Evolutionary conservation across 2,113 vertebrate species (phyloP).

Genomic region (Psephotus haematonotus): DNA sequence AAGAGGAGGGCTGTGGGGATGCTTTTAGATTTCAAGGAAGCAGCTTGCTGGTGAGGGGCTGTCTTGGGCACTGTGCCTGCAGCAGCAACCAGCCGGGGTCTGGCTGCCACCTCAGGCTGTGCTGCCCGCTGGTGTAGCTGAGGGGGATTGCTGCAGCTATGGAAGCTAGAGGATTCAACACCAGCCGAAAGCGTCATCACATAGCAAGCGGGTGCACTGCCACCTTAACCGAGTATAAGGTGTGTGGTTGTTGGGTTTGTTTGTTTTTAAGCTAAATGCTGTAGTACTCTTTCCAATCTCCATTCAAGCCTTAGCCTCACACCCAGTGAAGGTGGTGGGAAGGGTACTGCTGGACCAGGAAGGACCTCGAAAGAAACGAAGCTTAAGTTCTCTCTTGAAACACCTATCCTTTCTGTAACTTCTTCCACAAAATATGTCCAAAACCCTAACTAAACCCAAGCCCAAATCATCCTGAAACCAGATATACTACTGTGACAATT

Average conservation of each 20-base stretch:
- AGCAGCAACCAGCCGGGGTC: too few relatives aligned
- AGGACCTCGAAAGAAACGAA: not conserved
- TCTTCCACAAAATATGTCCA: not conserved
- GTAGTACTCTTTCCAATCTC: not conserved
- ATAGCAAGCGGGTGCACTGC: rapidly evolving
- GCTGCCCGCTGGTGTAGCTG: not conserved
- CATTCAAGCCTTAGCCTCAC: rapidly evolving
- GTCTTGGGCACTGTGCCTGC: rapidly evolving
- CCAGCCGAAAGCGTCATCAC: rapidly evolving
- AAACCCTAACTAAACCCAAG: not conserved
- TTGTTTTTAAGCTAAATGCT: not conserved
- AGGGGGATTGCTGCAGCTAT: rapidly evolving
- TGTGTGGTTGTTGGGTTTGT: rapidly evolving
- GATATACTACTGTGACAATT: not conserved
- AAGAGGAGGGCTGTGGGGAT: rapidly evolving
- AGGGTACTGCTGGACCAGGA: too few relatives aligned
- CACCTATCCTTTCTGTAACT: rapidly evolving
- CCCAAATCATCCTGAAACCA: not conserved
- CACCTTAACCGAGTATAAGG: rapidly evolving
- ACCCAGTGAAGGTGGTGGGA: not conserved
- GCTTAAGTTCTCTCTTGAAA: not conserved
- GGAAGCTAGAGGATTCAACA: rapidly evolving
- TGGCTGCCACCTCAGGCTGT: not conserved
- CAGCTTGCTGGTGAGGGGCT: rapidly evolving
- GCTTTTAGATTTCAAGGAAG: too few relatives aligned